Evolutionary conservation across 2,797 vertebrate genomes (phyloP).

Genomic region (Helicolenus hilgendorfi): DNA sequence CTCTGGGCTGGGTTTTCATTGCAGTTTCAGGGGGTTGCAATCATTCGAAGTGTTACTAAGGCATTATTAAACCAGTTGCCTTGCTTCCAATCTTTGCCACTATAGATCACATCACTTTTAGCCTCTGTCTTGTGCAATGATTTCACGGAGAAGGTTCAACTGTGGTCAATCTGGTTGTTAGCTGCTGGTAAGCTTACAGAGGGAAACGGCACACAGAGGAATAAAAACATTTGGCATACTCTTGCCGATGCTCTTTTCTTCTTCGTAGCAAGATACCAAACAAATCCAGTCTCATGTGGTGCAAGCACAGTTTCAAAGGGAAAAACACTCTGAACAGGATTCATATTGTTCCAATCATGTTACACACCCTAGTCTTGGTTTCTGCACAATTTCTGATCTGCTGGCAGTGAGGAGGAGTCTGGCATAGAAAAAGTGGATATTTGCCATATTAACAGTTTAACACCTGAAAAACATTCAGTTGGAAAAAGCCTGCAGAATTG

Average conservation of each 20-base stretch:
- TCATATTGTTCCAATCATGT: conserved; percentile 45
- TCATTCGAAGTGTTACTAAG: conserved; percentile 32
- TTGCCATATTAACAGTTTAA: conserved; percentile 15
- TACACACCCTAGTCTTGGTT: conserved; percentile 21
- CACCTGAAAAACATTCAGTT: conserved; percentile 1
- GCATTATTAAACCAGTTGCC: conserved; percentile 39
- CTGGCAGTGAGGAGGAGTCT: conserved; percentile 6
- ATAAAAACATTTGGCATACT: conserved; percentile 32
- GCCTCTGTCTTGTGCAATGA: conserved; percentile 24
- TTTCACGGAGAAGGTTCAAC: conserved; percentile 25
- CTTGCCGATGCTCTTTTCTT: conserved; percentile 25
- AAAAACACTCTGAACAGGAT: not conserved
- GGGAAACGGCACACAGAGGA: conserved; percentile 2
- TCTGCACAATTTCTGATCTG: conserved; percentile 14
- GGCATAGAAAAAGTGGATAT: conserved; percentile 5
- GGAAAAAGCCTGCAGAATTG: not conserved
- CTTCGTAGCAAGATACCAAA: conserved; percentile 42
- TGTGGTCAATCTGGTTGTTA: conserved; percentile 35
- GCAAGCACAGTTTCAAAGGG: conserved; percentile 25
- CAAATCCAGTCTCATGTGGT: conserved; percentile 21
- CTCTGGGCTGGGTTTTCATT: not conserved
- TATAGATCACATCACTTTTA: conserved; percentile 32
- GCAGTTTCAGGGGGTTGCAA: conserved; percentile 6
- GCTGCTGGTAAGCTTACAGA: conserved; percentile 8
- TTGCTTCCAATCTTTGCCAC: conserved; percentile 14